A percentile compares a stretch with the other conserved stretches of the same genome.
phyloP scores from a whole-genome alignment of 2,888 invertebrate genomes.

The Seira musarum region DNA sequence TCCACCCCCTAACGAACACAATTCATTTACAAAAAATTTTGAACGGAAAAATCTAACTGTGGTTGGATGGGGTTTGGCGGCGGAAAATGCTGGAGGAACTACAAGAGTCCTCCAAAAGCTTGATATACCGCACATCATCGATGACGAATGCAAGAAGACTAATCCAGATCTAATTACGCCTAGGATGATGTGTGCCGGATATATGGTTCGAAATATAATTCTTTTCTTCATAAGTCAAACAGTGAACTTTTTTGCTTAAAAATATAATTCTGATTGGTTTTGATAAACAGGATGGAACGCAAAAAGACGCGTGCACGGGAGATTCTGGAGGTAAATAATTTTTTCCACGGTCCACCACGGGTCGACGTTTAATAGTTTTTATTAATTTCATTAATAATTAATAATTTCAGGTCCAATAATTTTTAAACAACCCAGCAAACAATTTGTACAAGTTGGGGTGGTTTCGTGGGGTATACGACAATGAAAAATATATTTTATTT shows the following conservation, averaged over 20 bases:
- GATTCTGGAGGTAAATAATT: slow-evolving; percentile 27
- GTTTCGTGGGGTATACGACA: slow-evolving; percentile 61
- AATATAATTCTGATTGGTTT: not conserved
- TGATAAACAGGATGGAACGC: slow-evolving; percentile 7
- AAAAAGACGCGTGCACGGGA: slow-evolving; percentile 51
- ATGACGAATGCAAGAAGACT: slow-evolving; percentile 45
- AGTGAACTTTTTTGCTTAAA: slow-evolving; percentile 15
- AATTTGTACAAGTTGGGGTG: slow-evolving; percentile 65
- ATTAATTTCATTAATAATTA: not conserved
- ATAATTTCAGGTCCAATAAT: slow-evolving; percentile 45
- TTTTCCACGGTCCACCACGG: slow-evolving; percentile 45
- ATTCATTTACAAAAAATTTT: not conserved
- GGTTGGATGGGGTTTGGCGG: slow-evolving; percentile 60
- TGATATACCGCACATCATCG: slow-evolving; percentile 55
- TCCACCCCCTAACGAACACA: slow-evolving; percentile 32
- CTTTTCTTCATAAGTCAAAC: slow-evolving; percentile 29
- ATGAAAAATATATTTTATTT: not conserved
- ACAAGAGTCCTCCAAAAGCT: slow-evolving; percentile 67
- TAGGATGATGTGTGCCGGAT: slow-evolving; percentile 65
- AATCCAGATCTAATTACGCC: slow-evolving; percentile 48
- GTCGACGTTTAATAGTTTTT: slow-evolving; percentile 10
- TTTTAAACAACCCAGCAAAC: slow-evolving; percentile 44
- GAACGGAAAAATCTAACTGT: slow-evolving; percentile 41
- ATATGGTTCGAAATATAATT: slow-evolving; percentile 29
- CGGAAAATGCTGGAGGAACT: slow-evolving; percentile 63